Conservation (phyloP, 2,113 vertebrate species). For the Lontra canadensis region DNA sequence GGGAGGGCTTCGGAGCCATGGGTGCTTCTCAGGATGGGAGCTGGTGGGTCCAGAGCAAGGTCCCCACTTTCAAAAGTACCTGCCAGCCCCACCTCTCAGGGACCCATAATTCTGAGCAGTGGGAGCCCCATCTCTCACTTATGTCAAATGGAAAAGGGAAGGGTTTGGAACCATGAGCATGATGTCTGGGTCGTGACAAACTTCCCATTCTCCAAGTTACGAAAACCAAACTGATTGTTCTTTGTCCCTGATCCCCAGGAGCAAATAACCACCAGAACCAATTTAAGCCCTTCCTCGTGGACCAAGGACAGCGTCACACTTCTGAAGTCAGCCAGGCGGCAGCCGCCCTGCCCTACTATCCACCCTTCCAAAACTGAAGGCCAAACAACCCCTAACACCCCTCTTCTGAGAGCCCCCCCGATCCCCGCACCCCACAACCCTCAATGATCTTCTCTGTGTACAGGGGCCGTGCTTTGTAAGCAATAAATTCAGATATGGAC, state of each 20-base stretch:
- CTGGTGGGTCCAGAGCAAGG: background rate
- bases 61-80: background rate
- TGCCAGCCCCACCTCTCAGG: background rate
- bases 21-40: background rate
- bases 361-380: background rate
- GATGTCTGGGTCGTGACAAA: background rate
- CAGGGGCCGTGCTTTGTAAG: background rate
- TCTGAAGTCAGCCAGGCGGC: background rate
- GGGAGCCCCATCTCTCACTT: background rate
- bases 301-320: no score
- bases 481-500: background rate
- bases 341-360: accelerated
- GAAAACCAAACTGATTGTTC: background rate
- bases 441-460: background rate
- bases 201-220: background rate
- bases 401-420: background rate
- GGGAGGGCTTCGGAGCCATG: background rate
- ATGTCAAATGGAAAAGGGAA: background rate
- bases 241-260: background rate
- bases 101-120: background rate
- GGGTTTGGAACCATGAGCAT: background rate
- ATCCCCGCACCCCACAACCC: accelerated
- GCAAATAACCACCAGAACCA: background rate
- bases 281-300: background rate
- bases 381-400: background rate